phyloP scores from a whole-genome alignment of 2,113 vertebrate genomes.

The Phaethon lepturus region DNA sequence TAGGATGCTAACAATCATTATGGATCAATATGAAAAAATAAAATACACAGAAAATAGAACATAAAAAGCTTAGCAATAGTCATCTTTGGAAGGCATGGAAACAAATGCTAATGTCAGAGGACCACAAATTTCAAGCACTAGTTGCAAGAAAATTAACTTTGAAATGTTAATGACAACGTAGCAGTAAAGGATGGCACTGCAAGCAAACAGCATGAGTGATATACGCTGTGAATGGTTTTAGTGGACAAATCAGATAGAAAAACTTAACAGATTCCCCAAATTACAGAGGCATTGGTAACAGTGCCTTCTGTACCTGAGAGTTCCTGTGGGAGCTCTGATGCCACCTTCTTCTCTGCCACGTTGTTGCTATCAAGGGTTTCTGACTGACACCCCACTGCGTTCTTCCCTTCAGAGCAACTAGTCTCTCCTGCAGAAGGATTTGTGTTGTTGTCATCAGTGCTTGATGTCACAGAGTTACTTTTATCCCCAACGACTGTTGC shows the following conservation, averaged over 20 bases:
- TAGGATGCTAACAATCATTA: conserved; percentile 33
- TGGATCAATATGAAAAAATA: conserved; percentile 49
- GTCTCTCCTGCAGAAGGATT: conserved; percentile 79
- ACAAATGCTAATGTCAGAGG: conserved; percentile 32
- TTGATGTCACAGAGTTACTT: conserved; percentile 78
- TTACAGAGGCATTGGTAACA: conserved; percentile 77
- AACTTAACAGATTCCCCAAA: conserved; percentile 68
- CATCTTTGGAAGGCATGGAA: conserved; percentile 54
- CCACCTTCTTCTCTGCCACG: conserved; percentile 80
- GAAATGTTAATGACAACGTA: conserved; percentile 75
- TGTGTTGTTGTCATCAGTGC: conserved; percentile 79
- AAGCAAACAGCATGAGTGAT: conserved; percentile 73
- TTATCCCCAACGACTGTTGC: conserved; percentile 83
- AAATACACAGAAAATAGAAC: conserved; percentile 62
- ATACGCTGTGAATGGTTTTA: conserved; percentile 39
- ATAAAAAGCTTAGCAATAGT: conserved; percentile 51
- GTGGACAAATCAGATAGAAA: conserved; percentile 67
- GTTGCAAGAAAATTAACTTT: conserved; percentile 64
- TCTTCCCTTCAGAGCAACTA: conserved; percentile 84
- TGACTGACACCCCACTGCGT: conserved; percentile 74
- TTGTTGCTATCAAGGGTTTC: conserved; percentile 78
- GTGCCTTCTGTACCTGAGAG: conserved; percentile 87
- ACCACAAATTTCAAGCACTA: conserved; percentile 64
- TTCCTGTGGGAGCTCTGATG: conserved; percentile 78
- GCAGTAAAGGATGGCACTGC: conserved; percentile 72